Base-by-base conservation (phyloP, 2,113 vertebrate species). In the Brachyhypopomus gauderio region DNA sequence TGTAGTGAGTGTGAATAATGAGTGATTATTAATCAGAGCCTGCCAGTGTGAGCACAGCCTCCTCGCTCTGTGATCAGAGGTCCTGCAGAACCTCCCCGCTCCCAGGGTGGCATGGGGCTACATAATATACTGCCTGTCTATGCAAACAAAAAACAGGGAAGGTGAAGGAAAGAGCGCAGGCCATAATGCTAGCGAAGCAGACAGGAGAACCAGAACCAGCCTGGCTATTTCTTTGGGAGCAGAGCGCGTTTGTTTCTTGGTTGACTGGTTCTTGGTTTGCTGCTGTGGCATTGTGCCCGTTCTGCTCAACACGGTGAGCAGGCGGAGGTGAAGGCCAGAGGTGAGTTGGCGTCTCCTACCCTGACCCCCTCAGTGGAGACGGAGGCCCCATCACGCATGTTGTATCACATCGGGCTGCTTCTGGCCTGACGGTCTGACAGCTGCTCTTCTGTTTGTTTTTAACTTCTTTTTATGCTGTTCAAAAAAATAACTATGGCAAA, bases 1-100 rank as follows among this genome's bases (percentile, higher is more conserved):
- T 96, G 95, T 96, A 95, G 94, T 95, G 94, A 89, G 94, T 95
- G 95, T 96, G 96, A 95, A 95, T 96, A 96, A 96, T 96, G 93
- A 95, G 94, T 95, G 96, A 96, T 95, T 95, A 95, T 95, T 95
- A 95, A 95, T 94, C 94, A 94, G 93, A 93, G 90, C 91, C 92
- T 89, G 91, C 89, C 85, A 14, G 94, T 87, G 88, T 89, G 92
- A 94, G 78, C 83, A 78, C 83, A 36, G 83, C 75, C 81, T 80
- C 78, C 36, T 74, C 78, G 73, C 48, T 34, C 60, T 62, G 59
- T 60, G 66, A 82, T 80, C 72, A 85, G 62, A 72, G 72, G 64
- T 77, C 56, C 60, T 82, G 80, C 69, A 62, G 23, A 62, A 69
- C 77, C 36, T 82, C 74, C 74, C 74, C 55, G 70, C 70, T 71